Percentiles rank a stretch among this genome's conserved stretches.
Evolutionary conservation across 2,888 invertebrate genomes (phyloP).

Genomic region (Sacculina carcini): DNA sequence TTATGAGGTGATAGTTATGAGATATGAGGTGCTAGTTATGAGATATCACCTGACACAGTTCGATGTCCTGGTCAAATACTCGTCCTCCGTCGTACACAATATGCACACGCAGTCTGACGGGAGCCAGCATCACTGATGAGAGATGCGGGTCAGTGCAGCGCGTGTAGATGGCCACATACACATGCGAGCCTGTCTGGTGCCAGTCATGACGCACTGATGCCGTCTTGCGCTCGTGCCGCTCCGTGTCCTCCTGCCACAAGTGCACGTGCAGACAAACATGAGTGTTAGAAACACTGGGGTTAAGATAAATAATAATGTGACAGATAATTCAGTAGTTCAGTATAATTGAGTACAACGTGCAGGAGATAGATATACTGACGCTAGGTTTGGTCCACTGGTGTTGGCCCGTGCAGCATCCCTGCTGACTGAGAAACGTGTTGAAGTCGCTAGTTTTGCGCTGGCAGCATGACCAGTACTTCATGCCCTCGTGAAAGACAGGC

Average conservation of each 20-base stretch:
- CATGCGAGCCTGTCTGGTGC: slow-evolving; percentile 67
- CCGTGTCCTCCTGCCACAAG: not conserved
- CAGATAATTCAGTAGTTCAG: not conserved
- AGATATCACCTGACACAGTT: slow-evolving; percentile 14
- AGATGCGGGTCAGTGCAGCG: slow-evolving; percentile 58
- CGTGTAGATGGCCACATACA: slow-evolving; percentile 66
- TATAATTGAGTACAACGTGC: not conserved
- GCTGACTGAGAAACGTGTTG: slow-evolving; percentile 63
- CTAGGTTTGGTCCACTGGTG: slow-evolving; percentile 55
- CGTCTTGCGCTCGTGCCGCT: not conserved
- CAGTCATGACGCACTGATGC: slow-evolving; percentile 45
- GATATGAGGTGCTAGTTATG: too few relatives aligned
- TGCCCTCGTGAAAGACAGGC: slow-evolving; percentile 84
- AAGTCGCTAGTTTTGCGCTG: slow-evolving; percentile 80
- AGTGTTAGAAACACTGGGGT: not conserved
- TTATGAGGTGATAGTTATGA: too few relatives aligned
- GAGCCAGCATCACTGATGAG: slow-evolving; percentile 53
- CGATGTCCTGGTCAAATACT: slow-evolving; percentile 13
- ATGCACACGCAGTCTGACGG: slow-evolving; percentile 44
- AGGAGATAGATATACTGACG: too few relatives aligned
- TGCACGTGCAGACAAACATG: not conserved
- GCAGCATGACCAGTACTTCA: slow-evolving; percentile 96
- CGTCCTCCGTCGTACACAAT: slow-evolving; percentile 20
- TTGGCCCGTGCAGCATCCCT: slow-evolving; percentile 55
- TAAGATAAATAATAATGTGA: not conserved